phyloP scores from a whole-genome alignment of 2,113 vertebrate genomes.

The Sander vitreus region DNA sequence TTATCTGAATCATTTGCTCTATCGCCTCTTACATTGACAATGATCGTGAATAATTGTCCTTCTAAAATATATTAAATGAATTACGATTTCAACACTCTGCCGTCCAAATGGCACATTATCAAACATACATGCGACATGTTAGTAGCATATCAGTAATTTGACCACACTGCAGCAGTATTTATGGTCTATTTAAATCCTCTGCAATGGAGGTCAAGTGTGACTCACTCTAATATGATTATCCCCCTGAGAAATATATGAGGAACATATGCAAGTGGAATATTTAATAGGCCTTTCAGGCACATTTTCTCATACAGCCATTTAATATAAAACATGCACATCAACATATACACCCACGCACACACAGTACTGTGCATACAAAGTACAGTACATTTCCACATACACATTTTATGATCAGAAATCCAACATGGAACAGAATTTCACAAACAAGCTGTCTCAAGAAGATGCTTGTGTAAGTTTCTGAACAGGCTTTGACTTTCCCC shows the following conservation, averaged over 20 bases:
- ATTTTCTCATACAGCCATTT: slow-evolving; percentile 48
- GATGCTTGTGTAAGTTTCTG: slow-evolving; percentile 14
- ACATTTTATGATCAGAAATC: slow-evolving; percentile 24
- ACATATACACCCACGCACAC: slow-evolving; percentile 36
- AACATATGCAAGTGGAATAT: slow-evolving; percentile 63
- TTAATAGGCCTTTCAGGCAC: slow-evolving; percentile 49
- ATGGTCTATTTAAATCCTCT: slow-evolving; percentile 68
- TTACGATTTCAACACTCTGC: slow-evolving; percentile 18
- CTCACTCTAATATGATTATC: slow-evolving; percentile 71
- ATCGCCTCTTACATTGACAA: slow-evolving; percentile 43
- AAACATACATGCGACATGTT: slow-evolving; percentile 31
- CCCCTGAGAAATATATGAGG: slow-evolving; percentile 54
- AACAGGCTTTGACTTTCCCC: slow-evolving; percentile 2
- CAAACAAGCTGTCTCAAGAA: slow-evolving; percentile 32
- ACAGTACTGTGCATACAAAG: slow-evolving; percentile 14
- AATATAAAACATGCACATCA: slow-evolving; percentile 50
- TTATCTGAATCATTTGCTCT: slow-evolving; percentile 57
- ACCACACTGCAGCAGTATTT: slow-evolving; percentile 45
- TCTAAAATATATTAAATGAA: slow-evolving; percentile 43
- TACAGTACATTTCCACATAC: slow-evolving; percentile 12
- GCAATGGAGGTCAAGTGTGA: slow-evolving; percentile 69
- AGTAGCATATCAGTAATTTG: slow-evolving; percentile 45
- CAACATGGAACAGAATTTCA: slow-evolving; percentile 15
- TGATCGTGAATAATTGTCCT: slow-evolving; percentile 37
- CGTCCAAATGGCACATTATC: slow-evolving; percentile 30